Conservation (phyloP, 2,888 invertebrate species). For the Idaea dimidiata region DNA sequence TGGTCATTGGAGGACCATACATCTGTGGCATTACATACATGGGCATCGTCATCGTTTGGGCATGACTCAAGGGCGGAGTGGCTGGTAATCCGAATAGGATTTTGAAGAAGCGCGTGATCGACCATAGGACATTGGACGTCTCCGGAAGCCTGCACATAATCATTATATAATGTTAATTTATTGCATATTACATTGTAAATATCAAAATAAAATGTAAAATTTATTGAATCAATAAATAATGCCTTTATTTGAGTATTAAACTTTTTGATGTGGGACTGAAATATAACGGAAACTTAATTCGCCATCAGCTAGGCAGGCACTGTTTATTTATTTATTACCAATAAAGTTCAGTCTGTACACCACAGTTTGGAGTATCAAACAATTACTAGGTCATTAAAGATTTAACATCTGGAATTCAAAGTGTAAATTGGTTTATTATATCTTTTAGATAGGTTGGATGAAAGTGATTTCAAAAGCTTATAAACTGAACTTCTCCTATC, state of each 20-base stretch:
- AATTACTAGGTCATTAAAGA: neutral
- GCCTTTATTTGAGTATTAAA: neutral
- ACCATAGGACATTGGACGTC: slow-evolving; percentile 79
- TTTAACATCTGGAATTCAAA: neutral
- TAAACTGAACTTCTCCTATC: neutral
- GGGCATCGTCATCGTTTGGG: slow-evolving; percentile 68
- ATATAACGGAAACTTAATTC: neutral
- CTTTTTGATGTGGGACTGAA: neutral
- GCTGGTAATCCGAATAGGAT: slow-evolving; percentile 71
- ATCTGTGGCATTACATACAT: slow-evolving; percentile 74
- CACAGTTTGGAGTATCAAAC: neutral
- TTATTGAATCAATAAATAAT: neutral
- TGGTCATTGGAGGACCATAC: slow-evolving; percentile 46
- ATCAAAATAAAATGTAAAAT: neutral
- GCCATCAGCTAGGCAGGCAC: neutral
- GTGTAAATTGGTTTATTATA: neutral
- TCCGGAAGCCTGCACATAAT: slow-evolving; percentile 73
- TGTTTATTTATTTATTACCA: neutral
- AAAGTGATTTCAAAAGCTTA: neutral
- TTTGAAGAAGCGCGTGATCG: slow-evolving; percentile 78
- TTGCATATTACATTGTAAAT: neutral
- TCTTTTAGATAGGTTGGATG: neutral
- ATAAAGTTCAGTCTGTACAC: neutral
- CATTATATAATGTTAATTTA: slow-evolving; percentile 17
- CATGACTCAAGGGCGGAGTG: slow-evolving; percentile 60